Evolutionary conservation across 2,888 invertebrate species (phyloP), one percentile per base, ranked within the genome.

Genomic region (Coleophora deauratella): DNA sequence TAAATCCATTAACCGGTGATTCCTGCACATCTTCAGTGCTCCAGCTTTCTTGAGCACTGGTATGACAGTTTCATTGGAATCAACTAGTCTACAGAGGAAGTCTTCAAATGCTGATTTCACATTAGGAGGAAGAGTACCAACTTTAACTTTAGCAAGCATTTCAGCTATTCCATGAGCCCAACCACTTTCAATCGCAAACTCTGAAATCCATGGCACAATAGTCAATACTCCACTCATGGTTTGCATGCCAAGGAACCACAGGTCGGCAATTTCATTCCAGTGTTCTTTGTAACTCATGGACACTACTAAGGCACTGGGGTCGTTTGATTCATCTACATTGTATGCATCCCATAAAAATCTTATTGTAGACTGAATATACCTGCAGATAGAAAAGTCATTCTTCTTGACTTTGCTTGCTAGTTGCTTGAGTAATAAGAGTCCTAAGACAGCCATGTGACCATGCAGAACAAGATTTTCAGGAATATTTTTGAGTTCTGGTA

Each of bases 201-300:
- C 95, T 0, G 94, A 94, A 47, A 96, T 91, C 96, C 96, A 96
- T 3, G 95, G 94, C 46, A 96, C 89, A 46, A 91, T 88, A 12
- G 93, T 90, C 33, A 96, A 75, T 0, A 96, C 91, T 28, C 91
- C 90, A 60, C 94, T 91, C 88, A 97, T 92, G 1, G 96, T 96
- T 71, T 96, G 96, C 95, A 97, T 95, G 14, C 96, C 96, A 46
- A 97, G 85, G 73, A 96, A 97, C 97, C 97, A 97, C 10, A 97
- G 79, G 63, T 97, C 97, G 67, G 92, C 93, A 44, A 97, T 88
- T 69, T 96, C 96, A 84, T 91, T 91, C 97, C 97, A 97, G 59
- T 91, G 88, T 66, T 93, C 92, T 63, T 95, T 95, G 72, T 97
- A 97, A 2, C 91, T 86, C 85, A 95, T 92, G 1, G 95, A 89